A percentile compares a stretch with the other conserved stretches of the same genome.
These are phyloP conservation scores for Rhyzopertha dominica DNA, from an alignment of 1,140 invertebrate genomes.

Conservation along the genomic window DNA sequence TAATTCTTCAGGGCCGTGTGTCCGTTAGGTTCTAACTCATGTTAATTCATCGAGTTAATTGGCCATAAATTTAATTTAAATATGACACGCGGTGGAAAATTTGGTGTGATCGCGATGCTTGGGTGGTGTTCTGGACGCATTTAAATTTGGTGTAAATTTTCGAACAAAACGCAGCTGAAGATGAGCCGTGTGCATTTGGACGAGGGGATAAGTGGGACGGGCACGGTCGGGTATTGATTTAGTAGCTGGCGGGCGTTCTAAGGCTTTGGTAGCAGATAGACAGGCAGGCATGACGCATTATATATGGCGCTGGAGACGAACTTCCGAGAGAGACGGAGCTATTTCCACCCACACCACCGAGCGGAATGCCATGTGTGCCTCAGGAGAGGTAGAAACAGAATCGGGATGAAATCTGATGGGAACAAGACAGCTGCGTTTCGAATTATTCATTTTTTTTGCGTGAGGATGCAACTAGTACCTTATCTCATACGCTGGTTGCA, in stretches of 20 bases:
- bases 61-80: too few species aligned
- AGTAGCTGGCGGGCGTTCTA: constrained; percentile 43
- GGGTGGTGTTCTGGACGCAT: too few species aligned
- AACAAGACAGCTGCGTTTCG: constrained; percentile 25
- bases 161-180: constrained; percentile 31
- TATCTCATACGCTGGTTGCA: too few species aligned
- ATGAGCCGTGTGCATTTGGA: constrained; percentile 30
- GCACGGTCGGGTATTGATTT: constrained; percentile 43
- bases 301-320: constrained; percentile 46
- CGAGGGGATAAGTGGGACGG: constrained; percentile 24
- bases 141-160: constrained; percentile 19
- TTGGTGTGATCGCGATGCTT: too few species aligned
- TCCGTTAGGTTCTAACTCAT: too few species aligned
- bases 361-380: constrained; percentile 15
- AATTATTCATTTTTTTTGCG: constrained; percentile 7
- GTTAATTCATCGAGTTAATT: too few species aligned
- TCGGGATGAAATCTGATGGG: constrained; percentile 20
- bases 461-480: too few species aligned
- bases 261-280: constrained; percentile 44
- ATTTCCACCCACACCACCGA: constrained; percentile 15
- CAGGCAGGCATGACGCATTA: constrained; percentile 45
- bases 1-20: too few species aligned
- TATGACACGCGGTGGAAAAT: too few species aligned
- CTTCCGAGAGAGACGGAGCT: constrained; percentile 29
- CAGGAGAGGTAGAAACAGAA: constrained; percentile 11